phyloP scores from a whole-genome alignment of 2,797 vertebrate species.

The Acridotheres tristis region DNA sequence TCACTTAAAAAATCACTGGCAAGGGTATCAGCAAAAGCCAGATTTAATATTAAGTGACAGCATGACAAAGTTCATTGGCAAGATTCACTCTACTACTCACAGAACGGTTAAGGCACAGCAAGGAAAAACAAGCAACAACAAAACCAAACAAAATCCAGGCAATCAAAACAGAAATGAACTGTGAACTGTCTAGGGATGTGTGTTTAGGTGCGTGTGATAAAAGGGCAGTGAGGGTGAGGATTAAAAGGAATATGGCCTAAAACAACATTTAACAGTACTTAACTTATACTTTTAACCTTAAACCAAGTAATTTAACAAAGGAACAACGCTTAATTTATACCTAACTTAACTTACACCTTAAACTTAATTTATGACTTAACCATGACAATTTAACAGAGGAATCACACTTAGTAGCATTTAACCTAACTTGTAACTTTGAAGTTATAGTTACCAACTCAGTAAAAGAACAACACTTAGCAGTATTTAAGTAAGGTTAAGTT shows the following conservation, averaged over 20 bases:
- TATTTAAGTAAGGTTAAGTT: neutral
- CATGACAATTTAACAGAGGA: neutral
- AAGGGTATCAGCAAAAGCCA: neutral
- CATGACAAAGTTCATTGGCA: neutral
- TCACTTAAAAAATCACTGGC: fast-evolving
- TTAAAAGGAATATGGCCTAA: neutral
- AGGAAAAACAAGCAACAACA: neutral
- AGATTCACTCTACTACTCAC: neutral
- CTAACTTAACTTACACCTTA: neutral
- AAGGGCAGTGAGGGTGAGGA: neutral
- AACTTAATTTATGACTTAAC: neutral
- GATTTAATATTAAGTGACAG: neutral
- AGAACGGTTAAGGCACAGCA: neutral
- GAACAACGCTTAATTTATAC: neutral
- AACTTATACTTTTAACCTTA: neutral
- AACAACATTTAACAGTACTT: neutral
- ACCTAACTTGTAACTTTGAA: neutral
- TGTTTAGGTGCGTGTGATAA: neutral
- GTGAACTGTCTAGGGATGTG: too few relatives aligned
- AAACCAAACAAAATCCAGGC: neutral
- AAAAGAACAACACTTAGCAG: neutral
- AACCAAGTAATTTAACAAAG: neutral
- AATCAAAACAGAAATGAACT: neutral
- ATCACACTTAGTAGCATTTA: neutral
- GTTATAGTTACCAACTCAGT: neutral